Percentiles rank a stretch among this genome's conserved stretches.
Conservation (phyloP, 2,888 invertebrate genomes). For the Andrena flavipes region DNA sequence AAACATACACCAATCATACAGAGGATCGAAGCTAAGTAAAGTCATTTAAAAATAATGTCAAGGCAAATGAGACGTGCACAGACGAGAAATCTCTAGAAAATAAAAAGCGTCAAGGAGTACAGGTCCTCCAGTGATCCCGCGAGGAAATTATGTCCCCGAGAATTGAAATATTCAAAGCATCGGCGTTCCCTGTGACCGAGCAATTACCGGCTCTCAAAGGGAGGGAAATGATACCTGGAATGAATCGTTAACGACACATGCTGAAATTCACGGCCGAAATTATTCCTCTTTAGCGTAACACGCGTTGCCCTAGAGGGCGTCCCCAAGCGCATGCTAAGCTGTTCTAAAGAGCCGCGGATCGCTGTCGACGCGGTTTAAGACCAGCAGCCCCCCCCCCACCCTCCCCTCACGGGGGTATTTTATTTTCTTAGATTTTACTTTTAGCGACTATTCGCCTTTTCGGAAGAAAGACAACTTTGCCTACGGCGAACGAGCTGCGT, state of each 20-base stretch:
- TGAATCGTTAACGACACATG: not conserved
- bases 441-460: slow-evolving; percentile 62
- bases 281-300: slow-evolving; percentile 1
- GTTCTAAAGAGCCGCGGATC: not conserved
- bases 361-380: not conserved
- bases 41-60: too few species aligned
- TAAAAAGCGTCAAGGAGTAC: not conserved
- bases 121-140: not conserved
- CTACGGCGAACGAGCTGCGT: slow-evolving; percentile 55
- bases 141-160: slow-evolving; percentile 1
- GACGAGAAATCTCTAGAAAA: not conserved
- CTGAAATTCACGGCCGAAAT: slow-evolving; percentile 11
- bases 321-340: not conserved
- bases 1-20: too few species aligned
- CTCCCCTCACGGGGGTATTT: slow-evolving; percentile 29
- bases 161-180: slow-evolving; percentile 16
- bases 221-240: not conserved
- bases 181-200: not conserved
- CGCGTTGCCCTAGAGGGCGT: not conserved
- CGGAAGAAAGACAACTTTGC: slow-evolving; percentile 65
- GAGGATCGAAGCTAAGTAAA: too few species aligned
- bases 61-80: too few species aligned
- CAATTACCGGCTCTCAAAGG: not conserved
- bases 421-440: slow-evolving; percentile 56
- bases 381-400: not conserved